Conservation (phyloP, 2,113 vertebrate species). For the Macrotis lagotis region DNA sequence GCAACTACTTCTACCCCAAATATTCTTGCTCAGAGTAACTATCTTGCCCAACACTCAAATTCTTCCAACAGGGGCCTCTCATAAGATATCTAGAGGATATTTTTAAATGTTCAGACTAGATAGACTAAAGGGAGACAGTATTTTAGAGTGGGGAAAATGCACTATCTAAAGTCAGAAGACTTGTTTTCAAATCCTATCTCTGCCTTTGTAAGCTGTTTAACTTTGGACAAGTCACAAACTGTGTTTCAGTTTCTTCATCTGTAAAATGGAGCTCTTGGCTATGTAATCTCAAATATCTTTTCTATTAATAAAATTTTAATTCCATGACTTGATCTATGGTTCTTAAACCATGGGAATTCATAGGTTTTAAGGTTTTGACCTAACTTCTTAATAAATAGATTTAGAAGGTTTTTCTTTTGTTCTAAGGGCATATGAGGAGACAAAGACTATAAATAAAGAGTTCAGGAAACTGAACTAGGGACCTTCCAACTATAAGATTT, state of each 20-base stretch:
- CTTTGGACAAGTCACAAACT: background rate
- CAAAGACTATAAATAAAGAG: no score
- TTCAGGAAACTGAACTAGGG: background rate
- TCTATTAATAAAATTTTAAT: background rate
- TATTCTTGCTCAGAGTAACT: background rate
- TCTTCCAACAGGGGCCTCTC: background rate
- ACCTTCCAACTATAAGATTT: background rate
- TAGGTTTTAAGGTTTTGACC: background rate
- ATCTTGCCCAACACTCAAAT: background rate
- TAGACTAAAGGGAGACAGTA: background rate
- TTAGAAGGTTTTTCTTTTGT: background rate
- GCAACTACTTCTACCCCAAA: background rate
- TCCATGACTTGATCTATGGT: background rate
- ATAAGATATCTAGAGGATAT: background rate
- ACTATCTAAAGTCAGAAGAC: background rate
- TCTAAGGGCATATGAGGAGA: no score
- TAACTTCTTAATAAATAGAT: background rate
- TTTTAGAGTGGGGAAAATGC: background rate
- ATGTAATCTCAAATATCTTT: background rate
- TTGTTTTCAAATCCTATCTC: background rate
- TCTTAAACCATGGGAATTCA: background rate
- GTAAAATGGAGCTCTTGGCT: background rate
- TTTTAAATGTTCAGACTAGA: background rate
- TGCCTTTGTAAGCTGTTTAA: background rate
- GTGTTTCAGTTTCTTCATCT: background rate